Base-by-base conservation (phyloP, 2,113 vertebrate genomes). In the Sapajus apella region DNA sequence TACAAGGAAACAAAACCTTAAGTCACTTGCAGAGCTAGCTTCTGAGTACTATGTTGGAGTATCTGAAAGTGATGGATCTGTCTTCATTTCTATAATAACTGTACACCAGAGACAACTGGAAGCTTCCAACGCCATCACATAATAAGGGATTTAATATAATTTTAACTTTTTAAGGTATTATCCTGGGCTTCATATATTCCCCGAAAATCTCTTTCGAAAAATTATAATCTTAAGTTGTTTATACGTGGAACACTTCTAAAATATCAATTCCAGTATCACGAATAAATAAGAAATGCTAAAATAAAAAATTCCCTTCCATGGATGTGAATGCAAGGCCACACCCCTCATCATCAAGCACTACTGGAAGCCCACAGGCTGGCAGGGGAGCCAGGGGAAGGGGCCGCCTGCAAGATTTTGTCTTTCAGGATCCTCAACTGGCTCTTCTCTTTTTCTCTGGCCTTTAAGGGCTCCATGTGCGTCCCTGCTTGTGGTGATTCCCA, bases 141-240 rank as follows among this genome's bases (percentile, higher is more conserved):
- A 87, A 32, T 25, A 47, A 79, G 23, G 4, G 21, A 50, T 32
- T 66, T 58, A 35, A 64, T 27, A 17, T 6, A n/a, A 82, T 55
- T 85, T 70, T 61, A 50, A 52, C 58, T 58, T 94, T 66, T 80
- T 27, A 83, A 85, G 35, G 12, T 52, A 75, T 80, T 73, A 64
- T 20, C 9, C 35, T 47, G 16, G 5, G 27, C 66, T 86, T 76
- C 68, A 68, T 30, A 32, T 55, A 72, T 20, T 88, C 52, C 66
- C 72, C 66, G 80, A 45, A 87, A 81, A 16, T 43, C 11, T 25
- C 35, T 35, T 79, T 93, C 66, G 17, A 47, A 66, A 92, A 84
- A 20, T 72, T 50, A 95, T 30, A 56, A 81, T 43, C 87, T 80
- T 91, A 27, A 89, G 25, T 45, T 43, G 45, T 90, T 84, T 73